Conservation (phyloP, 2,797 vertebrate genomes). For the Merluccius polli region DNA sequence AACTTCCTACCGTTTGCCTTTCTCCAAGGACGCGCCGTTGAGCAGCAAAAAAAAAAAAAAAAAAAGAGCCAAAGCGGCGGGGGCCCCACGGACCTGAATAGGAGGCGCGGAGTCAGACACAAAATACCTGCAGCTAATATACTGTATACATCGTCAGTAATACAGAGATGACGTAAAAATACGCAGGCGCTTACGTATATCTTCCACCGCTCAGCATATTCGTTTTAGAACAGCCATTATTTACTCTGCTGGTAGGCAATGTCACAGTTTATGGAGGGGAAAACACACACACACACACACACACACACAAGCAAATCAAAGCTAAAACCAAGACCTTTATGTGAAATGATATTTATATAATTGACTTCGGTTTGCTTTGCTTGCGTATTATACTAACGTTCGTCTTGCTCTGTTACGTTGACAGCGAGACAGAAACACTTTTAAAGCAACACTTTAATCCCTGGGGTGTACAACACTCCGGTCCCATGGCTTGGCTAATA, state of each 20-base stretch:
- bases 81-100: too few species aligned
- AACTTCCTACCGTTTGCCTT: not conserved
- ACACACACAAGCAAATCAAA: not conserved
- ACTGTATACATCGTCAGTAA: not conserved
- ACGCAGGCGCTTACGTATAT: too few species aligned
- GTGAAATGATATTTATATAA: not conserved
- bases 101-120: too few species aligned
- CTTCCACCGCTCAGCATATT: not conserved
- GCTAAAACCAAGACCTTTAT: not conserved
- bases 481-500: not conserved
- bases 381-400: not conserved
- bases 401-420: not conserved
- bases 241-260: not conserved
- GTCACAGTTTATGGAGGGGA: not conserved
- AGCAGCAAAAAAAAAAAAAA: too few species aligned
- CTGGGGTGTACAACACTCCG: not conserved
- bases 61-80: too few species aligned
- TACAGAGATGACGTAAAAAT: not conserved
- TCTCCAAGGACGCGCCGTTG: too few species aligned
- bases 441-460: not conserved
- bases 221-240: not conserved
- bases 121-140: too few species aligned
- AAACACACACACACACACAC: not conserved
- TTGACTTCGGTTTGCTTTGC: not conserved
- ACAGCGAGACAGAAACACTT: not conserved